Evolutionary conservation across 2,888 invertebrate genomes (phyloP).

Genomic region (Lepidocyrtinus sp.): DNA sequence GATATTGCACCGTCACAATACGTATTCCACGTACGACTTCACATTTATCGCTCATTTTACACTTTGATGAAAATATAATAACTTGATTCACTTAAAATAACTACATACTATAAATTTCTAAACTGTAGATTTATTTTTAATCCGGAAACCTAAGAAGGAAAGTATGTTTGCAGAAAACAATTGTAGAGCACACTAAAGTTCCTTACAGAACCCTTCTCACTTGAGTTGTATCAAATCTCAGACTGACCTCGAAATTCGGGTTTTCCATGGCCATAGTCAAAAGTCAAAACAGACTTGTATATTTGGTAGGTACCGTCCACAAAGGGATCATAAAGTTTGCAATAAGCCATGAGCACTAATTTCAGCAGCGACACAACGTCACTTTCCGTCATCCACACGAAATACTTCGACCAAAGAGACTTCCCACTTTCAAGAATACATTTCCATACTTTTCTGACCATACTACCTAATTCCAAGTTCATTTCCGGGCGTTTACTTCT

Average conservation of each 20-base stretch:
- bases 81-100: no score
- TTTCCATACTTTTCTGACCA: neutral
- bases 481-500: slow-evolving; percentile 29
- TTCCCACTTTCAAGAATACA: neutral
- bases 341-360: neutral
- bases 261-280: slow-evolving; percentile 14
- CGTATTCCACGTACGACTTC: no score
- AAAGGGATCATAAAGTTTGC: neutral
- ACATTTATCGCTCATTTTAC: no score
- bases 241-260: slow-evolving; percentile 3
- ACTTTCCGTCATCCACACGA: neutral
- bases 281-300: neutral
- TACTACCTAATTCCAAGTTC: neutral
- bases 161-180: no score
- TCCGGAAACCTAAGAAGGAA: no score
- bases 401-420: slow-evolving; percentile 4
- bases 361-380: neutral
- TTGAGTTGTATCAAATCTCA: slow-evolving; percentile 14
- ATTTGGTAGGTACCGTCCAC: neutral
- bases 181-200: no score
- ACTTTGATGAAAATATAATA: no score
- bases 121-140: no score
- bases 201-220: no score
- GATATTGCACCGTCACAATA: no score
- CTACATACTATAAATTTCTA: no score